phyloP scores from a whole-genome alignment of 2,888 invertebrate species.

The Tridacna crocea region DNA sequence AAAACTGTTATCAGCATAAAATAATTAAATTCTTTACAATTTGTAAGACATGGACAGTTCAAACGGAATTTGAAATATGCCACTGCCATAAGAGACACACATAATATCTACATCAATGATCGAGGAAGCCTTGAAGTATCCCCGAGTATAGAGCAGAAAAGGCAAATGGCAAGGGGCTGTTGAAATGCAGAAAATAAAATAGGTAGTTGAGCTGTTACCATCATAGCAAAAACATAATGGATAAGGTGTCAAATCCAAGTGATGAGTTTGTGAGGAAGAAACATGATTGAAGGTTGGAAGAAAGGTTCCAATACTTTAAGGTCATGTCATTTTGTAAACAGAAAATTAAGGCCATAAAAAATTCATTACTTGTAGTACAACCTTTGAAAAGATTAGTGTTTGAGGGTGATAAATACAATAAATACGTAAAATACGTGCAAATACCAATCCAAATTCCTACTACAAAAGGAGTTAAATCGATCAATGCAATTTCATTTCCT shows the following conservation, averaged over 20 bases:
- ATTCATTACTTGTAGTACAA: constrained; percentile 16
- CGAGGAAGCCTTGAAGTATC: too few relatives aligned
- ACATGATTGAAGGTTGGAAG: not conserved
- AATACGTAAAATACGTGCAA: constrained; percentile 31
- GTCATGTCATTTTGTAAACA: constrained; percentile 26
- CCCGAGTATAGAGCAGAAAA: too few relatives aligned
- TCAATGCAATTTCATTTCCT: constrained; percentile 35
- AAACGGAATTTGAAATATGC: too few relatives aligned
- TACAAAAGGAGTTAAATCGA: constrained; percentile 31
- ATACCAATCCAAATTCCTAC: constrained; percentile 25
- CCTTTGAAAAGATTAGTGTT: constrained; percentile 29
- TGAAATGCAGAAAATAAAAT: too few relatives aligned
- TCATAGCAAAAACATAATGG: too few relatives aligned
- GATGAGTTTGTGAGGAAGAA: not conserved
- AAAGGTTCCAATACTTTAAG: constrained; percentile 9
- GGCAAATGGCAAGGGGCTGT: too few relatives aligned
- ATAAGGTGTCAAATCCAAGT: not conserved
- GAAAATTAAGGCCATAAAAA: constrained; percentile 30
- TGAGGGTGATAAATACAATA: constrained; percentile 26
- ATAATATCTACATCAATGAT: too few relatives aligned
- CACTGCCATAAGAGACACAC: too few relatives aligned
- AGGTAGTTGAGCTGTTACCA: too few relatives aligned
- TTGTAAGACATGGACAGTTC: too few relatives aligned
- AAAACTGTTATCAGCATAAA: too few relatives aligned
- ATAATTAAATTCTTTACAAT: too few relatives aligned